A percentile compares a stretch with the other conserved stretches of the same genome.
phyloP scores from a whole-genome alignment of 2,888 invertebrate genomes.

The Tipula lateralis region DNA sequence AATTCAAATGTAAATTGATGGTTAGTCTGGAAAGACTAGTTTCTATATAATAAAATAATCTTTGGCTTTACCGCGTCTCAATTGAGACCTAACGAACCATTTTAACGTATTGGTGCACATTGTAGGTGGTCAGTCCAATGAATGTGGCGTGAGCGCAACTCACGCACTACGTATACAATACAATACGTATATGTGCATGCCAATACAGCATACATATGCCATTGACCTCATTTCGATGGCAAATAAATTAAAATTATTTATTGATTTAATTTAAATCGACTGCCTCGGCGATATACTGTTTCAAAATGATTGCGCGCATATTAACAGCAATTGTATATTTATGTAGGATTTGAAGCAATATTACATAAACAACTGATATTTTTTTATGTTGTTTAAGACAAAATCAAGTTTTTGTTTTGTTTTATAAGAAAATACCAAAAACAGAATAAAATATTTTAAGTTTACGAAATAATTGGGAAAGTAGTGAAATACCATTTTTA shows the following conservation, averaged over 20 bases:
- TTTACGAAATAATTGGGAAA: background rate
- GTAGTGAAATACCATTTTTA: background rate
- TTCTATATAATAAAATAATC: too few relatives aligned
- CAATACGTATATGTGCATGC: background rate
- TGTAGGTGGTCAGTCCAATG: too few relatives aligned
- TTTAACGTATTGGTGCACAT: too few relatives aligned
- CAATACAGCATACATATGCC: background rate
- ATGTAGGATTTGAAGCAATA: background rate
- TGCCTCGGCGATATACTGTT: background rate
- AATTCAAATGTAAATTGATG: too few relatives aligned
- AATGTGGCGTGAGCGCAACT: too few relatives aligned
- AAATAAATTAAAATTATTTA: background rate
- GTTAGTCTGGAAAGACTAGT: too few relatives aligned
- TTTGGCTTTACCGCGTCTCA: too few relatives aligned
- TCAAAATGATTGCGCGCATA: background rate
- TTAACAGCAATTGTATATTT: background rate
- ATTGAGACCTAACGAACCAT: too few relatives aligned
- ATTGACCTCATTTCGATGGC: background rate
- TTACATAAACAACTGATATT: background rate
- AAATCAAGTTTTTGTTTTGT: background rate
- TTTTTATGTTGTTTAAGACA: background rate
- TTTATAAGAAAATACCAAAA: constrained; percentile 3
- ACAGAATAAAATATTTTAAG: background rate
- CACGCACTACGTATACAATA: too few relatives aligned
- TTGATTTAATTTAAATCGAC: background rate